Conservation (phyloP, 2,113 vertebrate genomes). For the human (Homo sapiens) region DNA sequence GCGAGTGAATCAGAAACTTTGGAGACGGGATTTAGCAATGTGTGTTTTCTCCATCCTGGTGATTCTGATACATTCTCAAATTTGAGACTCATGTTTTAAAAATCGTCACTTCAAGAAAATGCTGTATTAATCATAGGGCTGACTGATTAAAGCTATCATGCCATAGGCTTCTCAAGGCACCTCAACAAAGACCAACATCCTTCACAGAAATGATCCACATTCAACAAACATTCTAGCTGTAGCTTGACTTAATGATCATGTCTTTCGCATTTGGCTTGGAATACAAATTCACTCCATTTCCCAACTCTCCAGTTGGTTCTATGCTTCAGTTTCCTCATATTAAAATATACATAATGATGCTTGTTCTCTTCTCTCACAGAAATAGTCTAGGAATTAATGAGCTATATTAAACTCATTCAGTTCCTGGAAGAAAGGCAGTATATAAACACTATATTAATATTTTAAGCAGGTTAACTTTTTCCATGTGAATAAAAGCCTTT, state of each 20-base stretch:
- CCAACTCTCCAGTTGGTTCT: not conserved
- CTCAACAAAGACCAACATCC: not conserved
- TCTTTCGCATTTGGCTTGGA: not conserved
- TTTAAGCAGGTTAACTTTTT: constrained; percentile 69
- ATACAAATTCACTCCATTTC: not conserved
- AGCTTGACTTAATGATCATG: not conserved
- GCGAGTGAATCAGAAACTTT: not conserved
- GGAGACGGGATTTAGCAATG: too few species aligned
- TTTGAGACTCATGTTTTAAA: not conserved
- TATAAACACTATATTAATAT: constrained; percentile 73
- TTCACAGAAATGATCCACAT: not conserved
- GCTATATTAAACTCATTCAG: constrained; percentile 65
- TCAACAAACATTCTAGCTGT: not conserved
- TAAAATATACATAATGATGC: constrained; percentile 65
- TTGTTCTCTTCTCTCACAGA: constrained; percentile 48
- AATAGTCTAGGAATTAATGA: constrained; percentile 70
- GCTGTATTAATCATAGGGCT: not conserved
- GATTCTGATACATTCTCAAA: not conserved
- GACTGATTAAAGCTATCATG: not conserved
- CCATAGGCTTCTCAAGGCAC: not conserved
- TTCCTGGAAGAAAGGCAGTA: constrained; percentile 71
- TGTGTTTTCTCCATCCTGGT: not conserved
- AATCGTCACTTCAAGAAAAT: not conserved
- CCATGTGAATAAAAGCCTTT: constrained; percentile 3
- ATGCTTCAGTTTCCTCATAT: constrained; percentile 22